Percentiles rank a stretch among this genome's conserved stretches.
Conservation (phyloP, 2,113 vertebrate species). For the Prunella fulvescens region DNA sequence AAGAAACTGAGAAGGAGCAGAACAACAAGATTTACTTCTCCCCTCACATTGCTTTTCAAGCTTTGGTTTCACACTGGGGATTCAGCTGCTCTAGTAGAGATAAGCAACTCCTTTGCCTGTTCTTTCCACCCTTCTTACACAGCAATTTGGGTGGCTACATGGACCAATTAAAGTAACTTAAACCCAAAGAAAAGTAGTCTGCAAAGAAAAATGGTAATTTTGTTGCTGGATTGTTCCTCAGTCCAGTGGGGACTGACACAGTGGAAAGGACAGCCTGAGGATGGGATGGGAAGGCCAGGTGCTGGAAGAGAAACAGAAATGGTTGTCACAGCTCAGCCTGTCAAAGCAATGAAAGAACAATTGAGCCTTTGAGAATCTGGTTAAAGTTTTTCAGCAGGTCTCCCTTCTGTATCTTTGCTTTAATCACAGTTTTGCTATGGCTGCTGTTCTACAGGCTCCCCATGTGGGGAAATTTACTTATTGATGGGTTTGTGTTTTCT, state of each 20-base stretch:
- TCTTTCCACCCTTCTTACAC: not conserved
- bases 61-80: not conserved
- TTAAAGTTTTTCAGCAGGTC: not conserved
- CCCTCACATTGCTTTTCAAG: not conserved
- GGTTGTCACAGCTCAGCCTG: not conserved
- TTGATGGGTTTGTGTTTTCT: not conserved
- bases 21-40: not conserved
- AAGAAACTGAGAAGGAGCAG: not conserved
- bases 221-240: not conserved
- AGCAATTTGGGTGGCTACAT: not conserved
- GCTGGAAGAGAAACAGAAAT: not conserved
- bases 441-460: not conserved
- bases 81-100: not conserved
- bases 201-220: not conserved
- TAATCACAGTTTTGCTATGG: not conserved
- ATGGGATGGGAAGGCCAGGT: not conserved
- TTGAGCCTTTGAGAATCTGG: not conserved
- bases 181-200: not conserved
- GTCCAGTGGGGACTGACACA: not conserved
- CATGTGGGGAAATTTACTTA: not conserved
- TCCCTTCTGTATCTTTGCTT: not conserved
- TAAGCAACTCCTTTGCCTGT: not conserved
- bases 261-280: not conserved
- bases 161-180: not conserved
- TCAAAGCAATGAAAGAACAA: not conserved